Evolutionary conservation across 2,888 invertebrate genomes (phyloP), one percentile per base, ranked within the genome.

Genomic region (Lottia gigantea): DNA sequence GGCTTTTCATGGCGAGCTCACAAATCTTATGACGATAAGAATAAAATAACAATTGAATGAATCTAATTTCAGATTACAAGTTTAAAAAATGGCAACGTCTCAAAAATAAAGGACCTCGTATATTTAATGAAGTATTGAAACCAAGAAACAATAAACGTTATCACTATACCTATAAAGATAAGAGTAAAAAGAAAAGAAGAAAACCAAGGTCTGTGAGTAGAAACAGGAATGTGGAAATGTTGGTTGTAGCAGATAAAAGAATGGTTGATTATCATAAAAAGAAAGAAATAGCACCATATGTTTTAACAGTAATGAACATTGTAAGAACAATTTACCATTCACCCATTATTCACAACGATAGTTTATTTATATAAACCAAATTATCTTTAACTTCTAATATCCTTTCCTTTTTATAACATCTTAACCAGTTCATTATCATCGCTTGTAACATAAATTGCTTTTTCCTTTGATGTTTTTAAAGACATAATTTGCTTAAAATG

Each of bases 251-350:
- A 0, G 88, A 88, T 76, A 81, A 78, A 66, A 78, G 73, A 73
- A 86, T 87, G 86, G 80, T 85, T 47, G 79, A 78, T 40, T 87
- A 83, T 76, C 85, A 88, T 72, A 81, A 83, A 81, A 76, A 76
- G 31, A 92, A 93, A 79, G 93, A 94, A 83, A 91, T 95, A 79
- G 72, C 75, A 0, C 65, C 93, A 7, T 96, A 96, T 89, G 91
- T 96, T 46, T 91, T 96, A 66, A 95, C 95, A 69, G 94, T 96
- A 78, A 95, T 96, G 95, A 96, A 96, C 88, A 95, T 95, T 94
- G 96, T 91, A 83, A 92, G 89, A 85, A 66, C 68, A 40, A 40
- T 40, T 40, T 40, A 8, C 40, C 40, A 40, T 40, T 40, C 40
- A 40, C 40, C 11, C 19, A 23, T 45, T 64, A 8, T 23, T 15